Evolutionary conservation across 2,113 vertebrate species (phyloP), one percentile per base, ranked within the genome.

Genomic region (Osmerus mordax): DNA sequence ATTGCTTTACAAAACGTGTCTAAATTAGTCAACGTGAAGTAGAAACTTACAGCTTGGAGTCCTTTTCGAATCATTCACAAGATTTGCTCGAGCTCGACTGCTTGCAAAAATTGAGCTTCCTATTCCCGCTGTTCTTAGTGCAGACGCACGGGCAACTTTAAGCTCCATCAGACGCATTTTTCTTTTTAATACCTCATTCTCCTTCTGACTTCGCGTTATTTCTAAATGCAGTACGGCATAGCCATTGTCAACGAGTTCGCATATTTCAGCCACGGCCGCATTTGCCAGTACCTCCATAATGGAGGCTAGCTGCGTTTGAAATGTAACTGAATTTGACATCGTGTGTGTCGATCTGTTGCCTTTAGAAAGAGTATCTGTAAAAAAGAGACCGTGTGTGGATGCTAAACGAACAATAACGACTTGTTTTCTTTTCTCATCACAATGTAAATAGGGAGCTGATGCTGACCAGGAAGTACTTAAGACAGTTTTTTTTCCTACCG

Each of bases 231-330:
- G 52, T 32, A 84, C 71, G 0, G 86, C 81, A 64, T 86, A 86
- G 4, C 84, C 84, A 14, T 79, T 83, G 62, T 87, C 86, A 41
- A 87, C 86, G 1, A 87, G 81, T 74, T 87, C 84, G 68, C 82
- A 84, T 47, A 87, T 86, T 23, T 87, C 84, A 7, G 84, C 84
- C 72, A 87, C 82, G 14, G 86, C 86, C 16, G 86, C 84, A 2
- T 83, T 83, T 15, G 84, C 85, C 69, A 87, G 70, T 3, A 83
- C 82, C 72, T 87, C 86, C 86, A 87, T 87, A 65, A 87, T 84
- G 55, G 79, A 84, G 58, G 86, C 81, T 13, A 87, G 84, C 71
- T 87, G 84, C 1, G 79, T 71, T 76, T 84, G 84, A 78, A 87
- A 78, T 14, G 77, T 66, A 1, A 86, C 79, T 68, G 81, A 83